phyloP scores from a whole-genome alignment of 2,797 vertebrate genomes.

The Poeciliopsis infans region DNA sequence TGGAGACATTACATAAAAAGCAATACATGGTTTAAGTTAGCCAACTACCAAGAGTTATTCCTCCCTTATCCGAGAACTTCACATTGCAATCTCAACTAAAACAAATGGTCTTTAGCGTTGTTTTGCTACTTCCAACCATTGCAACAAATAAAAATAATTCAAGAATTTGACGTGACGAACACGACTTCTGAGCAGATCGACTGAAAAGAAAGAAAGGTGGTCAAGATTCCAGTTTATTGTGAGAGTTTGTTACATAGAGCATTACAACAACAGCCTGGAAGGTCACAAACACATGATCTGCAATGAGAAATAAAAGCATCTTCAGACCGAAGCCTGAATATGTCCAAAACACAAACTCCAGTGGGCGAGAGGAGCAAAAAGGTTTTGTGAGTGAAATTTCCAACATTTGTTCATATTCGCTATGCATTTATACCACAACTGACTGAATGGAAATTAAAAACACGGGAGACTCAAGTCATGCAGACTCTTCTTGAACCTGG shows the following conservation, averaged over 20 bases:
- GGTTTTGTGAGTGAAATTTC: background rate
- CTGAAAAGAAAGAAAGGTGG: background rate
- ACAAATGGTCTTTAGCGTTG: background rate
- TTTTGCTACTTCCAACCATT: background rate
- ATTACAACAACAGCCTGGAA: background rate
- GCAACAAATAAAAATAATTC: background rate
- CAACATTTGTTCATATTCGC: background rate
- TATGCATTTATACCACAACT: background rate
- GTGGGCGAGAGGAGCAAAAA: background rate
- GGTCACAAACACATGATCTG: background rate
- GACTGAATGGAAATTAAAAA: background rate
- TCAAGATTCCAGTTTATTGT: background rate
- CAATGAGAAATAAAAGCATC: background rate
- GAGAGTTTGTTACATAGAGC: background rate
- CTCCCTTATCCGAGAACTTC: background rate
- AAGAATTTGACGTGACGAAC: background rate
- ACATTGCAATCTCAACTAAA: background rate
- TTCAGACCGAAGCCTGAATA: background rate
- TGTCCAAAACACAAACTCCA: background rate
- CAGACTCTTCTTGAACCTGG: constrained; percentile 30
- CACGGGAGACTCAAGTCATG: background rate
- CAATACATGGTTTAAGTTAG: background rate
- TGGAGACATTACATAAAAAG: too few relatives aligned
- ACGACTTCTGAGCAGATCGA: background rate
- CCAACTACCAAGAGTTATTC: background rate